These are phyloP conservation scores for Macrobrachium rosenbergii DNA, from an alignment of 1,140 invertebrate species.

Conservation along the genomic window DNA sequence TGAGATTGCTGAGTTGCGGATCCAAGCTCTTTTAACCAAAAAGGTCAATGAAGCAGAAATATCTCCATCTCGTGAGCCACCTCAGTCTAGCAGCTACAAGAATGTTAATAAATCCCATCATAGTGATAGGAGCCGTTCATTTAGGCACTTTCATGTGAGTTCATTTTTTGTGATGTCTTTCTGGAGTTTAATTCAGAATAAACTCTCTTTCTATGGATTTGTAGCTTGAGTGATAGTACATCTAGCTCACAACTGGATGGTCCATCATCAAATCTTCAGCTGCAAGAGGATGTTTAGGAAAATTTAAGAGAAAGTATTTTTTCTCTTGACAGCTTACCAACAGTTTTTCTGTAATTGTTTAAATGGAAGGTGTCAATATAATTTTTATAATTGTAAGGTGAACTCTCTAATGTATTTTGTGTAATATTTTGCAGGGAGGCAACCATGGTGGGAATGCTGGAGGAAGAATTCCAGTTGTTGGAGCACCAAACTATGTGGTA, in stretches of 20 bases:
- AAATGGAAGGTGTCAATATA: background rate
- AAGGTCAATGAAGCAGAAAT: conserved; percentile 52
- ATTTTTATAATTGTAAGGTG: no score
- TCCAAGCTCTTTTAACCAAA: conserved; percentile 50
- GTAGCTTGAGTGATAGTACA: no score
- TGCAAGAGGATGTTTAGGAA: no score
- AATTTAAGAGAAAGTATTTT: background rate
- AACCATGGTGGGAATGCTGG: conserved; percentile 38
- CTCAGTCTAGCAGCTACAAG: background rate
- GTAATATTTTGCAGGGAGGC: conserved; percentile 31
- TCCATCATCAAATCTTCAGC: no score
- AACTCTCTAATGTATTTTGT: background rate
- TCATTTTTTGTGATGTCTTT: background rate
- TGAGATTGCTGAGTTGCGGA: conserved; percentile 54
- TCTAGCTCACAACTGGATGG: no score
- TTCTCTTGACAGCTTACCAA: background rate
- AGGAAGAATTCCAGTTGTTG: conserved; percentile 43
- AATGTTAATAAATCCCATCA: conserved; percentile 36
- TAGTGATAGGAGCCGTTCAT: background rate
- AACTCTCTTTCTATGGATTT: no score
- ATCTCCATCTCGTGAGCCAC: conserved; percentile 39
- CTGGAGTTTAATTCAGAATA: no score
- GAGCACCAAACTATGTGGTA: conserved; percentile 38
- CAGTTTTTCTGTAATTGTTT: background rate
- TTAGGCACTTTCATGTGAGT: conserved; percentile 22